Base-by-base conservation (phyloP, 2,113 vertebrate species). In the Chaetorhynchus papuensis region DNA sequence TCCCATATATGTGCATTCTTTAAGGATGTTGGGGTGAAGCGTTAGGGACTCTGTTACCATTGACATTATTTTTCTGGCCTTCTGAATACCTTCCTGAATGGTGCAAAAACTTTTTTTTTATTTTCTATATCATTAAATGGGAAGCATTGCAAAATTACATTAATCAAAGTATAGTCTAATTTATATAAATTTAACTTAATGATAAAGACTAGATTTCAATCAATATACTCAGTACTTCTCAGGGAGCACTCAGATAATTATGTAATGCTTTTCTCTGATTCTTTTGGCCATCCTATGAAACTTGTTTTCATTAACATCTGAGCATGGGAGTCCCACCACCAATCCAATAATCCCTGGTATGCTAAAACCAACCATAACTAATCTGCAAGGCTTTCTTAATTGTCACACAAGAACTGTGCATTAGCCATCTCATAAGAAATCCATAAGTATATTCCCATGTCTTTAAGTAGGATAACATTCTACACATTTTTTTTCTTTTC, bases 371-470 rank as follows among this genome's bases (percentile, higher is more conserved):
- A 17, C 41, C n/a, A 44, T 30, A 61, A 56, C 12, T 53, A 83
- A 83, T 22, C 16, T 83, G 3, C 16, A 70, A 75, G 11, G 7
- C 6, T 66, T 83, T 65, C 35, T 75, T 61, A 75, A 71, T 53
- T 57, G 12, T 19, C 42, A 18, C 30, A 44, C 12, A 57, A 81
- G 31, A 57, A 44, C 21, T 65, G 16, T 2, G 2, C 11, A 31
- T 76, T 74, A 19, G 13, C 3, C 7, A 26, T 13, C 7, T 75
- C 14, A 33, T 54, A 63, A 85, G 45, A 84, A 24, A 61, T n/a
- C 26, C 5, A 5, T 37, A 71, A 17, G 35, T 45, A 68, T 41
- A 33, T 66, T 45, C 13, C 19, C 1, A 0, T 56, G 5, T 27
- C 9, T 80, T 85, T 71, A 57, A 47, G 27, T 3, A 47, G 18